Evolutionary conservation across 2,113 vertebrate species (phyloP).

Genomic region (Corythornis vintsioides): DNA sequence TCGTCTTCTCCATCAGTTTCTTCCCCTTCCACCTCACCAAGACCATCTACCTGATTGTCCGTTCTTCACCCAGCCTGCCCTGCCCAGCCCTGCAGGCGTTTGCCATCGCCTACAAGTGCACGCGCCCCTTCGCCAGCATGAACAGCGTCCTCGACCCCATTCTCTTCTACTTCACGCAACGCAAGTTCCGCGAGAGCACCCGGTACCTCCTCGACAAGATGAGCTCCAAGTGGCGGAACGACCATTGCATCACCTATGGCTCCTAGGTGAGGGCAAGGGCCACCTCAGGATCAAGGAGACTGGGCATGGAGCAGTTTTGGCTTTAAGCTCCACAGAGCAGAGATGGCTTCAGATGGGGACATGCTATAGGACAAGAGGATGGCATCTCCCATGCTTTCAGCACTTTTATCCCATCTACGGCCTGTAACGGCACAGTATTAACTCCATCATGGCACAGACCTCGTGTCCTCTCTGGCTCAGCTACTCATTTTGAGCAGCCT

Average conservation of each 20-base stretch:
- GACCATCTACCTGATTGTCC: conserved; percentile 88
- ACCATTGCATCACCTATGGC: not conserved
- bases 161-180: conserved; percentile 94
- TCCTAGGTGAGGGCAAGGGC: not conserved
- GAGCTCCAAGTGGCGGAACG: conserved; percentile 75
- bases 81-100: conserved; percentile 83
- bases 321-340: rapidly evolving
- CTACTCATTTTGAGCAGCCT: not conserved
- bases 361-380: rapidly evolving
- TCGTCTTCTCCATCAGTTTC: conserved; percentile 91
- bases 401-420: not conserved
- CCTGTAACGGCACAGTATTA: not conserved
- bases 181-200: conserved; percentile 84
- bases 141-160: conserved; percentile 96
- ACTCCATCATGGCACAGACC: not conserved
- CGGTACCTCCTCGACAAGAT: conserved; percentile 80
- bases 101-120: conserved; percentile 90
- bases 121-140: conserved; percentile 92
- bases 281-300: rapidly evolving
- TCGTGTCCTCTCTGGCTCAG: rapidly evolving
- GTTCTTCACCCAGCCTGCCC: conserved; percentile 66
- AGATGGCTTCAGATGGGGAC: not conserved
- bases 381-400: not conserved
- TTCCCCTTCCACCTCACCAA: conserved; percentile 96
- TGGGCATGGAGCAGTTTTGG: rapidly evolving